Percentiles rank a stretch among this genome's conserved stretches.
Conservation (phyloP, 1,140 invertebrate species). For the Andrena cerasifolii region DNA sequence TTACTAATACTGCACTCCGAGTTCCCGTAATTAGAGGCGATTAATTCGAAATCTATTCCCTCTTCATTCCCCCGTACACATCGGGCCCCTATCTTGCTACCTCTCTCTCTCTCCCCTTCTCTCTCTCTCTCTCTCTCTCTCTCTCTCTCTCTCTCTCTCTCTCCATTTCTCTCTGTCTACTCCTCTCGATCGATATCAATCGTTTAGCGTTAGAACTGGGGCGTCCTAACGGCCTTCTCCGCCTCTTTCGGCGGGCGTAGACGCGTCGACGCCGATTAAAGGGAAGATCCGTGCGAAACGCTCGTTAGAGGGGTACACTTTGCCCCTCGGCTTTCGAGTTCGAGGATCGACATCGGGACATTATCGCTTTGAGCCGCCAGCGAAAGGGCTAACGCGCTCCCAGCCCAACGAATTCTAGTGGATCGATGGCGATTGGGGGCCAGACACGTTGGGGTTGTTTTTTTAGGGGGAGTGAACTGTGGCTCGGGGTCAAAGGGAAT, state of each 20-base stretch:
- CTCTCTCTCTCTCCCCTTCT: too few relatives aligned
- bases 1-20: constrained; percentile 64
- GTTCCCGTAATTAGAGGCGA: constrained; percentile 74
- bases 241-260: constrained; percentile 54
- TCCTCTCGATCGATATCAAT: constrained; percentile 57
- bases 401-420: too few relatives aligned
- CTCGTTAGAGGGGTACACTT: constrained; percentile 9
- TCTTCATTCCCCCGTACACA: too few relatives aligned
- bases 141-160: too few relatives aligned
- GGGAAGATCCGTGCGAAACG: constrained; percentile 33
- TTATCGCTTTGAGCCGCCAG: background rate
- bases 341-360: background rate
- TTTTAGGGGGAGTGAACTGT: too few relatives aligned
- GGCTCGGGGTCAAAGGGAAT: too few relatives aligned
- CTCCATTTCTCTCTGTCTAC: too few relatives aligned
- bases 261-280: constrained; percentile 49
- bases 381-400: too few relatives aligned
- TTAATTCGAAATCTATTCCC: constrained; percentile 70
- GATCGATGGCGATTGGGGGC: too few relatives aligned
- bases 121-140: too few relatives aligned
- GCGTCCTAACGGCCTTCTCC: background rate
- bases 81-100: too few relatives aligned
- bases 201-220: constrained; percentile 38
- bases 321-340: background rate
- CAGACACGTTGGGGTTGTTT: too few relatives aligned